Evolutionary conservation across 2,797 vertebrate genomes (phyloP).

Genomic region (Valencia hispanica): DNA sequence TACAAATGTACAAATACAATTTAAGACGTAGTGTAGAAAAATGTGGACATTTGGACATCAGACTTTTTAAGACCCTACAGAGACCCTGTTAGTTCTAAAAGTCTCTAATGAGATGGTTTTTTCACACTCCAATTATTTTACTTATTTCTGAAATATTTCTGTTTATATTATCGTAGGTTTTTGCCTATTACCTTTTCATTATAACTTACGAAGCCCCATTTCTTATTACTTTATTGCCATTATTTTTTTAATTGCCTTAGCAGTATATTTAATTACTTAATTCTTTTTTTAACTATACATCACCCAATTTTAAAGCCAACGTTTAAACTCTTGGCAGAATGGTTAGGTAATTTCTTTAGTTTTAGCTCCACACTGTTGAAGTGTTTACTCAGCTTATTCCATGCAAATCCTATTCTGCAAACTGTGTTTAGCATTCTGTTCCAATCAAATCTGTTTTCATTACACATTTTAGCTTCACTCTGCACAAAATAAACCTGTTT

Average conservation of each 20-base stretch:
- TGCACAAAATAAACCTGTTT: constrained; percentile 59
- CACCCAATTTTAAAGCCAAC: background rate
- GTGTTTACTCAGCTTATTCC: constrained; percentile 36
- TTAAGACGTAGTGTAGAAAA: background rate
- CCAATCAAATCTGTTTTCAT: constrained; percentile 39
- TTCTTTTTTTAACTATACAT: background rate
- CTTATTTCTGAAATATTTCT: background rate
- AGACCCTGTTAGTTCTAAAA: background rate
- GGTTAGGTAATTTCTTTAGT: background rate
- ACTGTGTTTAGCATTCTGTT: constrained; percentile 48
- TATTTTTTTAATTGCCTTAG: background rate
- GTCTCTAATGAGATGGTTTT: background rate
- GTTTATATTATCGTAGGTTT: background rate
- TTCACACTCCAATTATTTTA: background rate
- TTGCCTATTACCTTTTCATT: background rate
- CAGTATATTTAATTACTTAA: background rate
- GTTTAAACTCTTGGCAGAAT: constrained; percentile 2
- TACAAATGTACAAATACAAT: background rate
- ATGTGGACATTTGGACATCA: background rate
- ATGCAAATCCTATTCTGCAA: constrained; percentile 44
- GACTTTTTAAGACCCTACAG: background rate
- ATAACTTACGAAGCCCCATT: background rate
- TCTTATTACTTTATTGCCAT: background rate
- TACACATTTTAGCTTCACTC: constrained; percentile 37
- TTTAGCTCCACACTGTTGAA: constrained; percentile 32